A percentile compares a stretch with the other conserved stretches of the same genome.
These are phyloP conservation scores for Planiliza haematocheilus DNA, from an alignment of 2,113 vertebrate species.

Conservation along the genomic window DNA sequence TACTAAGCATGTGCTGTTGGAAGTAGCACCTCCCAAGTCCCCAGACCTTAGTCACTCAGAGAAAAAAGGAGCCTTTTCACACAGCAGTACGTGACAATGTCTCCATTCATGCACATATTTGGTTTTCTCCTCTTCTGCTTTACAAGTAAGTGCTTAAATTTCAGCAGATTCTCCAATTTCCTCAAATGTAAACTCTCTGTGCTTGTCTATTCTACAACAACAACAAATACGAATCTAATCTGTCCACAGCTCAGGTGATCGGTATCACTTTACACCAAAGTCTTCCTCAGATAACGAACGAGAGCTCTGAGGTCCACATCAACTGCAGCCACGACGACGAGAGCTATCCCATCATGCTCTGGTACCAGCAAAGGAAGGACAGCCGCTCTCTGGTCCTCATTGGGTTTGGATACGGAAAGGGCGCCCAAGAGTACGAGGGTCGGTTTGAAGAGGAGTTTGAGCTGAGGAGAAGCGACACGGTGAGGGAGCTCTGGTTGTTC, in stretches of 20 bases:
- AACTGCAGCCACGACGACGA: constrained; percentile 52
- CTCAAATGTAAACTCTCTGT: not conserved
- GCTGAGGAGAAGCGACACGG: not conserved
- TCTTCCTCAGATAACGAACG: constrained; percentile 9
- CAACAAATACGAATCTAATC: not conserved
- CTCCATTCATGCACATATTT: not conserved
- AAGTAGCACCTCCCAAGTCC: not conserved
- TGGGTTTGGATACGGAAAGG: not conserved
- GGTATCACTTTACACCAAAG: constrained; percentile 39
- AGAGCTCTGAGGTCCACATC: constrained; percentile 1
- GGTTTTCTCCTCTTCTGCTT: constrained; percentile 27
- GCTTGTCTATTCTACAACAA: not conserved
- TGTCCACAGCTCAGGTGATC: constrained; percentile 21
- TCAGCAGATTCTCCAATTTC: not conserved
- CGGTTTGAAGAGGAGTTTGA: constrained; percentile 31
- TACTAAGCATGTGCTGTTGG: not conserved
- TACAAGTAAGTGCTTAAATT: constrained; percentile 12
- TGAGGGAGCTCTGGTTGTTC: constrained; percentile 48
- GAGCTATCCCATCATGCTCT: constrained; percentile 8
- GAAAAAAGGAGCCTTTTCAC: not conserved
- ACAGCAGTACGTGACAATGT: constrained; percentile 4
- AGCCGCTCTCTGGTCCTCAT: constrained; percentile 53
- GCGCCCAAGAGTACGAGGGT: constrained; percentile 2
- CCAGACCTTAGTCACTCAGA: not conserved
- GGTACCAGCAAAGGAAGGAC: constrained; percentile 61